Evolutionary conservation across 92 coral and sea anemone species (phyloP).

Genomic region (Palythoa caribaeorum): DNA sequence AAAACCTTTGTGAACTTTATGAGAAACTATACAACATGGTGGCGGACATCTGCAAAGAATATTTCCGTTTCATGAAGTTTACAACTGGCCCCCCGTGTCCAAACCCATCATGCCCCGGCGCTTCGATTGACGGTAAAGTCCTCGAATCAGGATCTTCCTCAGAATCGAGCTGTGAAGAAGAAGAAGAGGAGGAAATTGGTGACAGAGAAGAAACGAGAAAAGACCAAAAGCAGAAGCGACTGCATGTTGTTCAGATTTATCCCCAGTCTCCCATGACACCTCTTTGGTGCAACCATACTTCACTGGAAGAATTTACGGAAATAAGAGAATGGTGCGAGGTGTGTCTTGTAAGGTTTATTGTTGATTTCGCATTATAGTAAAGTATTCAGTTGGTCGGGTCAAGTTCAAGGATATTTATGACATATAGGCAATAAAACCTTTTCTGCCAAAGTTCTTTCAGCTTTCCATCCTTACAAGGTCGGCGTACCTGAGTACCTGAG

Average conservation of each 20-base stretch:
- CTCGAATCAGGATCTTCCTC: conserved; percentile 56
- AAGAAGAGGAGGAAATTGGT: conserved; percentile 35
- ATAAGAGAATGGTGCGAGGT: conserved; percentile 59
- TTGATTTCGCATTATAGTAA: too few species aligned
- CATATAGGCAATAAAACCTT: too few species aligned
- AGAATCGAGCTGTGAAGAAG: conserved; percentile 61
- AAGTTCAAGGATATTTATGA: too few species aligned
- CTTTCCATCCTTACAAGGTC: too few species aligned
- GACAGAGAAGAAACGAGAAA: neutral
- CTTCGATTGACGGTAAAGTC: conserved; percentile 57
- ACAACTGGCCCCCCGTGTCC: conserved; percentile 77
- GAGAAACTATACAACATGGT: conserved; percentile 41
- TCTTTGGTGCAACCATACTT: conserved; percentile 73
- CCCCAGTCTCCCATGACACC: conserved; percentile 62
- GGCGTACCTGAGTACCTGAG: too few species aligned
- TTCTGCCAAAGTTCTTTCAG: too few species aligned
- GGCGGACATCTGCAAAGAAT: conserved; percentile 70
- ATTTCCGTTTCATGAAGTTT: conserved; percentile 75
- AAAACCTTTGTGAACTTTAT: conserved; percentile 59
- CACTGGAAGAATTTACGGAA: conserved; percentile 71
- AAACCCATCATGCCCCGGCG: conserved; percentile 73
- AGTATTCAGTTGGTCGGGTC: too few species aligned
- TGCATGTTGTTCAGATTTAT: conserved; percentile 71
- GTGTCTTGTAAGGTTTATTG: neutral
- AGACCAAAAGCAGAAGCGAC: conserved; percentile 37